Evolutionary conservation across 2,888 invertebrate species (phyloP), one percentile per base, ranked within the genome.

Genomic region (Andrena marginata): DNA sequence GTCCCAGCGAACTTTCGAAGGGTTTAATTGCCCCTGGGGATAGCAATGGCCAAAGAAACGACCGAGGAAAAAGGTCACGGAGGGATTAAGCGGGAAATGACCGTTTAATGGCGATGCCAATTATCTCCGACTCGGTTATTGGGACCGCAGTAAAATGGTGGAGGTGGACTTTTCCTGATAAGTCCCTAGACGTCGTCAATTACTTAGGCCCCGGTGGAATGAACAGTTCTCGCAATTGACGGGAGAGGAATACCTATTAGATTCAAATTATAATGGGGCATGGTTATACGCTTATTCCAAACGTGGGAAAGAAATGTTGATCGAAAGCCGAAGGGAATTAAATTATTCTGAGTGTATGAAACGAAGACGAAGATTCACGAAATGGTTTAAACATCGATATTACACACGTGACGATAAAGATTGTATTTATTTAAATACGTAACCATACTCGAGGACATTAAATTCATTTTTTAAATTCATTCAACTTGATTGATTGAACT

Each of bases 41-140:
- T 68, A 77, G 74, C 78, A 51, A 56, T 56, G 54, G 2, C n/a
- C 49, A 42, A 77, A 60, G 63, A 56, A 69, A 56, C 49, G 13
- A 10, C 26, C 1, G 77, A 23, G 51, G 35, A 42, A 70, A 85
- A 68, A 31, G 65, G 13, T 62, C 69, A 20, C 42, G 31, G 56
- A 54, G 71, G 64, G 79, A 68, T 80, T 79, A 79, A 76, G 72
- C 20, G 82, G 68, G 72, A 76, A 81, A 63, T 72, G 82, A 76
- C 81, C 70, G 67, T 67, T 82, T 85, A 85, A 85, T 85, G 77
- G 77, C 51, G 71, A 65, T 75, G 70, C 84, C 90, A 90, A 88
- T 90, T 90, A 90, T 82, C 82, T 77, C 79, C 35, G 65, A 26
- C 81, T 86, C 84, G 82, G 79, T 64, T 80, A 89, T 80, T 82